Percentiles rank a stretch among this genome's conserved stretches.
phyloP scores from a whole-genome alignment of 2,797 vertebrate species.

The Eospalax fontanierii region DNA sequence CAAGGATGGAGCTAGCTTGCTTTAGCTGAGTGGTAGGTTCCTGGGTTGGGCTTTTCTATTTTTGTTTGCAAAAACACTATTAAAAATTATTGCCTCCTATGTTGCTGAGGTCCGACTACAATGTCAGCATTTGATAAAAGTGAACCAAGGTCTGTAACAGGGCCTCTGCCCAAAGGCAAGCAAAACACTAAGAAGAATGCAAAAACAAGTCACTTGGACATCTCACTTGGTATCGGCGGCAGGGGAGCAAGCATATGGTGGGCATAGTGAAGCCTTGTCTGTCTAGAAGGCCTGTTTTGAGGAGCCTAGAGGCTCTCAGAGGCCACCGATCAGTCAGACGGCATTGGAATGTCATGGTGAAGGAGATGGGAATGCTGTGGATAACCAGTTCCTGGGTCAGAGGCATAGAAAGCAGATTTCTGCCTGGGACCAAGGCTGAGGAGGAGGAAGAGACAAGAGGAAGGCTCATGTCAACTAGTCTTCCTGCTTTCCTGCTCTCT shows the following conservation, averaged over 20 bases:
- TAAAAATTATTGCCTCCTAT: conserved; percentile 77
- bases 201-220: conserved; percentile 21
- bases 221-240: not conserved
- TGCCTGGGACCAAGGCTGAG: conserved; percentile 62
- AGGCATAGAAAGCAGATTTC: conserved; percentile 62
- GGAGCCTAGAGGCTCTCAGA: conserved; percentile 64
- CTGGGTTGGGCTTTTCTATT: not conserved
- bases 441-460: conserved; percentile 67
- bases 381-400: conserved; percentile 66
- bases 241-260: conserved; percentile 48
- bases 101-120: conserved; percentile 77
- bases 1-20: not conserved
- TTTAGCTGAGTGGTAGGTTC: not conserved
- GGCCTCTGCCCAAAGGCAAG: conserved; percentile 14
- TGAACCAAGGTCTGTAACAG: not conserved
- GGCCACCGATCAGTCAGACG: not conserved
- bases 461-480: not conserved
- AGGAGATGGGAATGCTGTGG: conserved; percentile 56
- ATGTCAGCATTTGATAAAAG: conserved; percentile 60
- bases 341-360: conserved; percentile 55
- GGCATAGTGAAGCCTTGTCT: not conserved
- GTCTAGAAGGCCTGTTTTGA: not conserved
- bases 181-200: conserved; percentile 25
- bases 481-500: not conserved
- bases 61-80: conserved; percentile 45